Base-by-base conservation (phyloP, 2,888 invertebrate genomes). In the Epinotia brunnichana region DNA sequence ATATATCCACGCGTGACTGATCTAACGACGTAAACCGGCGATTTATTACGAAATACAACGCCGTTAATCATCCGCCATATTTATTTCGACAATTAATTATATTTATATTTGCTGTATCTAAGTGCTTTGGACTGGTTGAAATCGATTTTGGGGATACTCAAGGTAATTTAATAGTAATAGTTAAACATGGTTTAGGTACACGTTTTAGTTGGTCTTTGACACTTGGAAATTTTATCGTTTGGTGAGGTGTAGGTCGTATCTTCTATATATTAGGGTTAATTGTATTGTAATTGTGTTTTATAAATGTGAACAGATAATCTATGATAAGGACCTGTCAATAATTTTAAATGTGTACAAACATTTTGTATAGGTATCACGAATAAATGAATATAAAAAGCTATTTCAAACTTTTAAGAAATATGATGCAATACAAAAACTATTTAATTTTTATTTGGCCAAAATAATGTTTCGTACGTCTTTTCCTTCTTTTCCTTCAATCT, bases 31-130 rank as follows among this genome's bases (percentile, higher is more conserved):
- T 84, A 81, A 81, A 83, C 83, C 81, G 84, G 85, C 85, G 90
- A 91, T 90, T 90, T 73, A 69, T 73, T 89, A 86, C 85, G 78
- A 82, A 72, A 78, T 74, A 90, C 90, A 89, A 77, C 85, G 86
- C 82, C 82, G 86, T 90, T 87, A 87, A 90, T 92, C 90, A 92
- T 87, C 85, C 88, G 90, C 90, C 89, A 91, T 90, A 85, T 90
- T 91, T 87, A 88, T 90, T 90, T 86, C 84, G 82, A 86, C 84
- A 84, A 82, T 78, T 85, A 83, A 80, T 82, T 83, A 83, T 84
- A 81, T 84, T 84, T 85, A 85, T 84, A 86, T 86, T 84, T 85
- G 81, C 84, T 82, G 80, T 76, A 76, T 75, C 80, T 83, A 79
- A 77, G 80, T 78, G 78, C 79, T 69, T 71, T 61, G 73, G 73